Evolutionary conservation across 2,113 vertebrate species (phyloP), one percentile per base, ranked within the genome.

Genomic region (Arenaria interpres): DNA sequence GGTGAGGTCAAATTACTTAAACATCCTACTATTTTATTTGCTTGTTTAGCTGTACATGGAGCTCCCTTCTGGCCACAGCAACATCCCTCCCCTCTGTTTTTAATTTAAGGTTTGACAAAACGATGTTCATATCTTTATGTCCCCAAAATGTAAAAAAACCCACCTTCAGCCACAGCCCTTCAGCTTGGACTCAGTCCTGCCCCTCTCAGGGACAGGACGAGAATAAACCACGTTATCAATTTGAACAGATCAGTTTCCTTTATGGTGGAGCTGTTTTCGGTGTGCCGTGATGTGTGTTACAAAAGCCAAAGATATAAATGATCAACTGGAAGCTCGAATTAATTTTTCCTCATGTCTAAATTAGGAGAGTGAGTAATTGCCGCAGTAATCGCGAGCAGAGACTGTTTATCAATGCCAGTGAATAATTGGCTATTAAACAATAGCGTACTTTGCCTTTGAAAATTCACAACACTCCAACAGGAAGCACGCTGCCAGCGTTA

Each of bases 371-470:
- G 96, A 97, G 95, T 96, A 96, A 97, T 93, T 89, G 94, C 90
- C 60, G 83, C 96, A 93, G 95, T 85, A 95, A 96, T 90, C 50
- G 5, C 33, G 6, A 94, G 95, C 94, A 93, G 80, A 93, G 89
- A 77, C 87, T 96, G 94, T 97, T 97, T 97, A 96, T 96, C 96
- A 97, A 95, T 96, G 97, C 95, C 95, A 88, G 91, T 85, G 94
- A 97, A 96, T 95, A 96, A 96, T 41, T 95, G 85, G 85, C 96
- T 95, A 91, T 97, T 96, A 95, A 97, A 97, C 97, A 97, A 97
- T 95, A 72, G 96, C 77, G 95, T 94, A 85, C 96, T 97, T 96
- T 95, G 97, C 97, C 93, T 96, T 82, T 96, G 96, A 88, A 95
- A 87, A 91, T 76, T 28, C 92, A 66, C 92, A 85, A 85, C 94